Percentiles rank a stretch among this genome's conserved stretches.
Conservation (phyloP, 2,797 vertebrate species). For the Furcifer pardalis region DNA sequence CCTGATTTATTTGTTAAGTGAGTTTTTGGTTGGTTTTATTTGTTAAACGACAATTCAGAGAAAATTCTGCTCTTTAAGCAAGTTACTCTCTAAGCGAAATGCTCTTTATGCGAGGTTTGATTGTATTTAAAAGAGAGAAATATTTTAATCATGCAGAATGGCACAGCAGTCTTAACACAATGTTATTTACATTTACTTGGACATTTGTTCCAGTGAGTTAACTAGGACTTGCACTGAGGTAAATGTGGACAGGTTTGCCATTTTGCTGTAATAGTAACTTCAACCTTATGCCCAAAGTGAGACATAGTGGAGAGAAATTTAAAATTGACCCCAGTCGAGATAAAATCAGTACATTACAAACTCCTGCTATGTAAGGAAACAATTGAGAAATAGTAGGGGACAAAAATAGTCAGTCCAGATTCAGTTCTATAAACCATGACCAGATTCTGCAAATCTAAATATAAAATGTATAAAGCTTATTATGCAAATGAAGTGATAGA, state of each 20-base stretch:
- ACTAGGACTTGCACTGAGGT: too few species aligned
- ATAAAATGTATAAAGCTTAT: neutral
- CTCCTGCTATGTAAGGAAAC: neutral
- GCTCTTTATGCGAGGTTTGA: too few species aligned
- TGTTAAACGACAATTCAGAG: too few species aligned
- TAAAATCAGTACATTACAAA: slow-evolving; percentile 18
- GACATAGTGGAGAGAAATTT: neutral
- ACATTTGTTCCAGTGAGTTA: too few species aligned
- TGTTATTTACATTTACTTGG: too few species aligned
- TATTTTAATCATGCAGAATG: neutral
- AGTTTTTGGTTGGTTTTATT: too few species aligned
- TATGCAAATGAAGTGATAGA: neutral
- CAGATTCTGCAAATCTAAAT: neutral
- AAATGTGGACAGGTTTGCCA: neutral
- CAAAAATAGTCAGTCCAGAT: neutral
- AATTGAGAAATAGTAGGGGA: neutral
- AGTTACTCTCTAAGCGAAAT: too few species aligned
- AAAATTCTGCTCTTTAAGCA: too few species aligned
- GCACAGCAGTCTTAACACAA: too few species aligned
- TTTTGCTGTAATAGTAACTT: neutral
- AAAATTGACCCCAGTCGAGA: neutral
- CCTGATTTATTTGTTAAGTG: too few species aligned
- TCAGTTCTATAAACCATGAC: neutral
- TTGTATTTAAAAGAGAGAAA: neutral
- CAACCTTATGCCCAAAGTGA: neutral